Conservation (phyloP, 2,888 invertebrate species). For the Acronicta psi region DNA sequence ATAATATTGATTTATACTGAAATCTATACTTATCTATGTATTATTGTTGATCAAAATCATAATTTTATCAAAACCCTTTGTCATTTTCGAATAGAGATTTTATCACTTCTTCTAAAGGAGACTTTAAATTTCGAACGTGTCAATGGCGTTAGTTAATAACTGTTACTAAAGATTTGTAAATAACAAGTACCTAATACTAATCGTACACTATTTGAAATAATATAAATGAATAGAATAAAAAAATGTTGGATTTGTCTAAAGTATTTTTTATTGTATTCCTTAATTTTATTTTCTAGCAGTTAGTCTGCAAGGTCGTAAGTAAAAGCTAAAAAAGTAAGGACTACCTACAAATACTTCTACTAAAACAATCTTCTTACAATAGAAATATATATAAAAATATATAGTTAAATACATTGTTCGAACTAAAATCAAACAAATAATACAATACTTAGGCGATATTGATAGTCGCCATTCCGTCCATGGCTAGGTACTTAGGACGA, state of each 20-base stretch:
- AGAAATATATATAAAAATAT: slow-evolving; percentile 14
- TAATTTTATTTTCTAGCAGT: neutral
- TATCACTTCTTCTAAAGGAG: slow-evolving; percentile 34
- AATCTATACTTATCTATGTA: slow-evolving; percentile 34
- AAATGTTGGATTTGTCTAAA: slow-evolving; percentile 71
- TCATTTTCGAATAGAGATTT: slow-evolving; percentile 26
- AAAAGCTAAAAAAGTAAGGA: too few species aligned
- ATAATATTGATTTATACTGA: slow-evolving; percentile 49
- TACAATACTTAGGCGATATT: slow-evolving; percentile 62
- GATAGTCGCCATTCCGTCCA: slow-evolving; percentile 56
- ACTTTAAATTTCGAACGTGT: slow-evolving; percentile 51
- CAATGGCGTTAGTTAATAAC: slow-evolving; percentile 44
- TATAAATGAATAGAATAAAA: slow-evolving; percentile 72
- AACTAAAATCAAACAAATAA: slow-evolving; percentile 60
- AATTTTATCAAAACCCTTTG: slow-evolving; percentile 28
- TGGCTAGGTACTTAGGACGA: slow-evolving; percentile 59
- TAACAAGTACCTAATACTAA: slow-evolving; percentile 60
- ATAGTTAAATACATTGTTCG: slow-evolving; percentile 19
- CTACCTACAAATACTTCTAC: neutral
- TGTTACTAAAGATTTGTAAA: slow-evolving; percentile 64
- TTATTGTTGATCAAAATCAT: slow-evolving; percentile 34
- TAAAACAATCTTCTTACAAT: slow-evolving; percentile 7
- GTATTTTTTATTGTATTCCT: slow-evolving; percentile 30
- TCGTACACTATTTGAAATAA: slow-evolving; percentile 60
- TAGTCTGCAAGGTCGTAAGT: too few species aligned